phyloP scores from a whole-genome alignment of 2,113 vertebrate species.

The Merops nubicus region DNA sequence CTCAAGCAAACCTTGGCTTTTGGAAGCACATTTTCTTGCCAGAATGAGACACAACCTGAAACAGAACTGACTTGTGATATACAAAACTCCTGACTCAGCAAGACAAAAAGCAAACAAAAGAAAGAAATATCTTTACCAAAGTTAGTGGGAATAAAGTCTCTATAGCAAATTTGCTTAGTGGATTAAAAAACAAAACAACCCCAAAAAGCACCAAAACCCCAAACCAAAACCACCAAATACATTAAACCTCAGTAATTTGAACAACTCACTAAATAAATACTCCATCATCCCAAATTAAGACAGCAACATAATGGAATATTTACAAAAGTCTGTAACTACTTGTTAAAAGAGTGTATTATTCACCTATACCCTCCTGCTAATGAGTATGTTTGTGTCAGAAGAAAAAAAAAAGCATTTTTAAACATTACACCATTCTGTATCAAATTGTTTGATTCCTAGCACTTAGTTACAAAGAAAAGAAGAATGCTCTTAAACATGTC shows the following conservation, averaged over 20 bases:
- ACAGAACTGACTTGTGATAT: not conserved
- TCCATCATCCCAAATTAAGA: not conserved
- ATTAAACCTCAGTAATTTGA: not conserved
- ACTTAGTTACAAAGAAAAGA: not conserved
- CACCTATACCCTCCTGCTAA: not conserved
- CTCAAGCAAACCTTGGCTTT: slow-evolving; percentile 23
- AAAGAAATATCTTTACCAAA: not conserved
- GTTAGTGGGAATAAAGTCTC: not conserved
- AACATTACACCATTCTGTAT: not conserved
- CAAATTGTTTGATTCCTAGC: not conserved
- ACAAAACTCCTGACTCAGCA: slow-evolving; percentile 5
- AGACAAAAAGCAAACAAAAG: not conserved
- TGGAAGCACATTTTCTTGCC: not conserved
- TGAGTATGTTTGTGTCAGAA: not conserved
- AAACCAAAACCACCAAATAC: not conserved
- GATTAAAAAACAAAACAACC: not conserved
- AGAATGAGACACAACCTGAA: not conserved
- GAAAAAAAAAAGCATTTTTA: fast-evolving
- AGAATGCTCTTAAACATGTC: fast-evolving
- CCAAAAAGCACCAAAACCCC: not conserved
- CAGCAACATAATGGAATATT: not conserved
- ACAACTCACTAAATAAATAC: not conserved
- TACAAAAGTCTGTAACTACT: not conserved
- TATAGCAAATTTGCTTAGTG: not conserved
- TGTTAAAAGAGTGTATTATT: not conserved